These are phyloP conservation scores for Ectropis grisescens DNA, from an alignment of 1,140 invertebrate species.

Conservation along the genomic window DNA sequence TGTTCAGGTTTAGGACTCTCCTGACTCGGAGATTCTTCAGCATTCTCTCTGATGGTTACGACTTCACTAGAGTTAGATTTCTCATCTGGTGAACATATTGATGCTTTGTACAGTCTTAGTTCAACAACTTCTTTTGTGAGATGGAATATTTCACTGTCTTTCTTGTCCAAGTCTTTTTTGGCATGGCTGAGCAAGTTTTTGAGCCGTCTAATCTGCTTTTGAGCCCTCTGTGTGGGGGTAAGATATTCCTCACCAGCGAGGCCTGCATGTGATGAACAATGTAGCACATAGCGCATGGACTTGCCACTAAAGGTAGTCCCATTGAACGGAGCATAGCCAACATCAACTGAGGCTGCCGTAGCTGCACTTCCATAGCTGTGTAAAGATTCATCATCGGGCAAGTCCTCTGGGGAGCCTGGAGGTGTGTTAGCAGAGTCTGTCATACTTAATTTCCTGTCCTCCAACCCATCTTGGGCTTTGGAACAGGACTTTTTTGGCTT, in stretches of 20 bases:
- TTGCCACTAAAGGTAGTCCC: constrained; percentile 81
- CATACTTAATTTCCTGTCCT: constrained; percentile 47
- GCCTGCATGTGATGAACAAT: constrained; percentile 83
- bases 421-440: constrained; percentile 68
- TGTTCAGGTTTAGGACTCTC: constrained; percentile 59
- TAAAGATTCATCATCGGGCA: constrained; percentile 83
- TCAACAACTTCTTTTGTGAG: constrained; percentile 88
- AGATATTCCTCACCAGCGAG: constrained; percentile 83
- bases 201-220: constrained; percentile 80
- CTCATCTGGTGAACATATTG: constrained; percentile 79
- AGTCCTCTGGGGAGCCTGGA: constrained; percentile 72
- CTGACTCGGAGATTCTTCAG: constrained; percentile 66
- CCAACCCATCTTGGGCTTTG: constrained; percentile 40
- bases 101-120: constrained; percentile 82
- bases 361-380: constrained; percentile 82
- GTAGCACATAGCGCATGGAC: constrained; percentile 83
- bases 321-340: constrained; percentile 84
- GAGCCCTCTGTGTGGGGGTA: constrained; percentile 87
- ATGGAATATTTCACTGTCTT: constrained; percentile 84
- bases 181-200: constrained; percentile 80
- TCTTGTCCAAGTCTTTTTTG: constrained; percentile 81
- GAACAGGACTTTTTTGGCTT: constrained; percentile 48
- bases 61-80: constrained; percentile 82
- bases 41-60: constrained; percentile 78
- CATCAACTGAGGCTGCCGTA: constrained; percentile 81